Evolutionary conservation across 2,888 invertebrate genomes (phyloP).

Genomic region (Eledona agricola): DNA sequence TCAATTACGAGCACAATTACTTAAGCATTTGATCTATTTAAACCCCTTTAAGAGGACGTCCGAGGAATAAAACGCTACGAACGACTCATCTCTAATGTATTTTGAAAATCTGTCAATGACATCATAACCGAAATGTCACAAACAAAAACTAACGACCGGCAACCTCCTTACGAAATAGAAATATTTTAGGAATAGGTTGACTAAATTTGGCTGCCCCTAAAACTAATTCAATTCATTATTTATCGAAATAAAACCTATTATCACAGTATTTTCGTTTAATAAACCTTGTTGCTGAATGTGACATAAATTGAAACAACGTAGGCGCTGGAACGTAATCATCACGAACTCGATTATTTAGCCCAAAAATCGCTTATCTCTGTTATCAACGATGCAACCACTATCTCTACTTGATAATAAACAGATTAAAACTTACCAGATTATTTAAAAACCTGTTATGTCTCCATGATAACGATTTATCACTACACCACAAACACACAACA

Average conservation of each 20-base stretch:
- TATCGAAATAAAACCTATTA: slow-evolving; percentile 2
- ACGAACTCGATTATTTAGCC: slow-evolving; percentile 1
- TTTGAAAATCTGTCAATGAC: slow-evolving; percentile 24
- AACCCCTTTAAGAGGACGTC: slow-evolving; percentile 32
- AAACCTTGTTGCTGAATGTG: no score
- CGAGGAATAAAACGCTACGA: slow-evolving; percentile 26
- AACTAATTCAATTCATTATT: neutral
- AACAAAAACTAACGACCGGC: slow-evolving; percentile 14
- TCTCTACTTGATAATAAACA: slow-evolving; percentile 39
- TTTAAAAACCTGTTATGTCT: slow-evolving; percentile 50
- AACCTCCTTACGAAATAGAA: slow-evolving; percentile 26
- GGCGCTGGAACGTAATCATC: no score
- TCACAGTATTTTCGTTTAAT: no score
- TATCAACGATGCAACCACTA: slow-evolving; percentile 10
- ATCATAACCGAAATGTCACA: slow-evolving; percentile 28
- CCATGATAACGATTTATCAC: slow-evolving; percentile 58
- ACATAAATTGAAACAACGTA: slow-evolving; percentile 9
- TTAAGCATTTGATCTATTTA: slow-evolving; percentile 27
- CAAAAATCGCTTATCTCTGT: slow-evolving; percentile 11
- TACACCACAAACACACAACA: slow-evolving; percentile 54
- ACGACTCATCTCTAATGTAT: slow-evolving; percentile 17
- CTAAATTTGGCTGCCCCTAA: slow-evolving; percentile 27
- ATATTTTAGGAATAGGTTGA: slow-evolving; percentile 33
- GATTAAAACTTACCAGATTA: slow-evolving; percentile 52
- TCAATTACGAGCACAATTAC: slow-evolving; percentile 35